phyloP scores from a whole-genome alignment of 2,113 vertebrate genomes.

The Morphnarchus princeps region DNA sequence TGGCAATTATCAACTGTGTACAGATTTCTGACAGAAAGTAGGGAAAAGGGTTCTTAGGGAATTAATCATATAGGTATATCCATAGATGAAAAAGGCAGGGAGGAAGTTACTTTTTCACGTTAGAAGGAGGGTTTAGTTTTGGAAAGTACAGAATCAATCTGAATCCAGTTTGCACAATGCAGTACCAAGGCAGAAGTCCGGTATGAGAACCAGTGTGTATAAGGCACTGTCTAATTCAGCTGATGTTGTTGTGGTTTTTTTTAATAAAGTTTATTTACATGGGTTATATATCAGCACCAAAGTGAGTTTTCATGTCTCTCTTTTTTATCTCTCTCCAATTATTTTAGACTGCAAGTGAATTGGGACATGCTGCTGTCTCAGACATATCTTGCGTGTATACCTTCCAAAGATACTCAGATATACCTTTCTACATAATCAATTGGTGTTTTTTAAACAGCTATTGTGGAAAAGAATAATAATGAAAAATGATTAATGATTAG shows the following conservation, averaged over 20 bases:
- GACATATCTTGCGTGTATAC: not conserved
- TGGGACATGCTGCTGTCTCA: not conserved
- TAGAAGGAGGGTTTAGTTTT: not conserved
- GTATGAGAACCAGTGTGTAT: not conserved
- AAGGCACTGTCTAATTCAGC: not conserved
- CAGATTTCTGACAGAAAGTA: not conserved
- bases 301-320: not conserved
- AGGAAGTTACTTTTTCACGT: not conserved
- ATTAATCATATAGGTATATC: not conserved
- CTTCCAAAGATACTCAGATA: not conserved
- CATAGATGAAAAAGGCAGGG: not conserved
- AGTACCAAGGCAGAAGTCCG: not conserved
- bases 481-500: not conserved
- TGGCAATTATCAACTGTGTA: not conserved
- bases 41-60: not conserved
- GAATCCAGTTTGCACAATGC: not conserved
- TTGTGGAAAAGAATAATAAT: not conserved
- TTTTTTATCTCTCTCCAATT: not conserved
- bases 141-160: not conserved
- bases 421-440: not conserved
- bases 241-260: not conserved
- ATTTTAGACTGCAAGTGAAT: not conserved
- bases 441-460: not conserved
- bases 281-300: not conserved
- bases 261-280: not conserved